phyloP scores from a whole-genome alignment of 2,888 invertebrate species.

The Sclerodermus sp. region DNA sequence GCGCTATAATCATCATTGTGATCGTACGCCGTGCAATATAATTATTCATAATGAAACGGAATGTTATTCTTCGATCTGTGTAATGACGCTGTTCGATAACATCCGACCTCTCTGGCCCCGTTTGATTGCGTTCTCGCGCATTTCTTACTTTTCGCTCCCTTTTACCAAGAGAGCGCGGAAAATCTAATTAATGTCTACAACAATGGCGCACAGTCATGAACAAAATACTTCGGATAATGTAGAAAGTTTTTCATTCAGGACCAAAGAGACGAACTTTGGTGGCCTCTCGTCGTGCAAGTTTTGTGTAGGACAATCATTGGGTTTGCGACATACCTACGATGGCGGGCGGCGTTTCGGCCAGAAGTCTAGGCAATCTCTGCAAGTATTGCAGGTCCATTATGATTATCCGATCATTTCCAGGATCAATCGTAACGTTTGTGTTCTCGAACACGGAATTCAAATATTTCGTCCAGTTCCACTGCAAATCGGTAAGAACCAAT shows the following conservation, averaged over 20 bases:
- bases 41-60: conserved; percentile 18
- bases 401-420: conserved; percentile 63
- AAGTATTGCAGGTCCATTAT: conserved; percentile 70
- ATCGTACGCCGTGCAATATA: too few species aligned
- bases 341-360: conserved; percentile 61
- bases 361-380: conserved; percentile 63
- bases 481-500: too few species aligned
- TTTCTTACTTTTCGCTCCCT: neutral
- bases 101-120: conserved; percentile 28
- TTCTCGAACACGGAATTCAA: conserved; percentile 64
- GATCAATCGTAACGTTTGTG: conserved; percentile 62
- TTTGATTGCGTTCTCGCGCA: conserved; percentile 20
- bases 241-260: too few species aligned
- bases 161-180: too few species aligned
- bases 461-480: conserved; percentile 70
- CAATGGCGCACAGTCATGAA: too few species aligned
- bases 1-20: too few species aligned
- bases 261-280: too few species aligned
- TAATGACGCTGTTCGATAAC: conserved; percentile 24
- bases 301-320: too few species aligned
- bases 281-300: too few species aligned
- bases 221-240: too few species aligned
- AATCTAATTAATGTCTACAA: too few species aligned
- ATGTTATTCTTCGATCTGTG: conserved; percentile 12
- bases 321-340: conserved; percentile 60